A percentile compares a stretch with the other conserved stretches of the same genome.
These are phyloP conservation scores for Galagoides demidoff DNA, from an alignment of 2,797 vertebrate genomes.

Conservation along the genomic window DNA sequence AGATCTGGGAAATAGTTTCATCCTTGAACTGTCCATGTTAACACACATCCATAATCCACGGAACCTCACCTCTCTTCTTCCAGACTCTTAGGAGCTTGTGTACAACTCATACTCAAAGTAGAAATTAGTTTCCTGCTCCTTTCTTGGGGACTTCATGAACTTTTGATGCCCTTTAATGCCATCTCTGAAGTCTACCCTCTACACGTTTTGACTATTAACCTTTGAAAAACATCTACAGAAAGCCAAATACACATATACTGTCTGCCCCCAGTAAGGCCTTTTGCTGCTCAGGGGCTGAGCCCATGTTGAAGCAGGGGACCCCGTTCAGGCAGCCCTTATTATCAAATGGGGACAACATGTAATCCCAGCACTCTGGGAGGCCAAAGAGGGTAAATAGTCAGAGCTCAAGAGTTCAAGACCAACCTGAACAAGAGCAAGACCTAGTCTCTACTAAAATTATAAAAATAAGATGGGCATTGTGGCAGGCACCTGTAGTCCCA, in stretches of 20 bases:
- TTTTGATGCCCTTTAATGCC: neutral
- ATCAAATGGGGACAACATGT: too few species aligned
- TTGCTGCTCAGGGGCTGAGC: neutral
- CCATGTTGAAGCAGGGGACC: neutral
- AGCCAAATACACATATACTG: accelerated
- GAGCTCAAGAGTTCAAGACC: too few species aligned
- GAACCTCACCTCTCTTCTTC: accelerated
- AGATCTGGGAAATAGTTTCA: neutral
- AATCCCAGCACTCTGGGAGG: too few species aligned
- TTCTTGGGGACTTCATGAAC: neutral
- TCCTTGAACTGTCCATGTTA: neutral
- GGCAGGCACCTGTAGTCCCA: too few species aligned
- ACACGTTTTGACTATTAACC: neutral
- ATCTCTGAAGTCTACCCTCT: neutral
- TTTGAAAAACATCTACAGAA: neutral
- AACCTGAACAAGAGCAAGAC: too few species aligned
- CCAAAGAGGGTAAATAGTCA: too few species aligned
- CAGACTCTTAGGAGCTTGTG: neutral
- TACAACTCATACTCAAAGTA: neutral
- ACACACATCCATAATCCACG: accelerated
- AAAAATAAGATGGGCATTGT: too few species aligned
- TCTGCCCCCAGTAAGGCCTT: accelerated
- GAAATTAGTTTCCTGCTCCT: neutral
- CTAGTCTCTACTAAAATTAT: too few species aligned
- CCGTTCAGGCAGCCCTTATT: accelerated